Conservation (phyloP, 53 echinoderm and acorn worm species). For the Holothuria leucospilota region DNA sequence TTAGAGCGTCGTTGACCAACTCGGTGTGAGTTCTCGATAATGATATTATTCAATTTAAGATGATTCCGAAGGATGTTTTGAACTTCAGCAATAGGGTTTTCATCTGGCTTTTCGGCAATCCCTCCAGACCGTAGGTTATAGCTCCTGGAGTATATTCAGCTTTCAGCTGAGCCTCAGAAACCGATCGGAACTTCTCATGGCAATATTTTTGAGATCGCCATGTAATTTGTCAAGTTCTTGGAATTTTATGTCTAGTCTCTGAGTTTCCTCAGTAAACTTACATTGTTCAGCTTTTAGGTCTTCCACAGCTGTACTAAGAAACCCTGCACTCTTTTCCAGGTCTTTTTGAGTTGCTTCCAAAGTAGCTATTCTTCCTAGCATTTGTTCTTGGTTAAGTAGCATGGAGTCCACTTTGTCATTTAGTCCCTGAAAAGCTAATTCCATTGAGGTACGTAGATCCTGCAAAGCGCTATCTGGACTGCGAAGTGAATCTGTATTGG, state of each 20-base stretch:
- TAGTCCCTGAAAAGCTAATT: not conserved
- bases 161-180: not conserved
- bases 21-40: not conserved
- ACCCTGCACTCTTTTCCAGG: not conserved
- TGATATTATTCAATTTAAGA: not conserved
- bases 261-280: not conserved
- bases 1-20: not conserved
- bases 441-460: not conserved
- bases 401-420: not conserved
- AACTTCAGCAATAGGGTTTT: no score
- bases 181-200: no score
- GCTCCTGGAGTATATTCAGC: slow-evolving; percentile 13
- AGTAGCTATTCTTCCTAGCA: not conserved
- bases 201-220: no score
- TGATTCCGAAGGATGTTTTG: no score
- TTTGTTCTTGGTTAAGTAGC: not conserved
- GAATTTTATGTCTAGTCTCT: not conserved
- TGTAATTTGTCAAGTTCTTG: no score
- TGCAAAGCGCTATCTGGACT: not conserved
- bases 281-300: slow-evolving; percentile 15
- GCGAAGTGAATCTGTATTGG: no score
- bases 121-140: slow-evolving; percentile 14
- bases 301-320: not conserved
- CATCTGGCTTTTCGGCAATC: not conserved
- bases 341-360: slow-evolving; percentile 19